Percentiles rank a stretch among this genome's conserved stretches.
Conservation (phyloP, 2,797 vertebrate species). For the Triplophysa bombifrons region DNA sequence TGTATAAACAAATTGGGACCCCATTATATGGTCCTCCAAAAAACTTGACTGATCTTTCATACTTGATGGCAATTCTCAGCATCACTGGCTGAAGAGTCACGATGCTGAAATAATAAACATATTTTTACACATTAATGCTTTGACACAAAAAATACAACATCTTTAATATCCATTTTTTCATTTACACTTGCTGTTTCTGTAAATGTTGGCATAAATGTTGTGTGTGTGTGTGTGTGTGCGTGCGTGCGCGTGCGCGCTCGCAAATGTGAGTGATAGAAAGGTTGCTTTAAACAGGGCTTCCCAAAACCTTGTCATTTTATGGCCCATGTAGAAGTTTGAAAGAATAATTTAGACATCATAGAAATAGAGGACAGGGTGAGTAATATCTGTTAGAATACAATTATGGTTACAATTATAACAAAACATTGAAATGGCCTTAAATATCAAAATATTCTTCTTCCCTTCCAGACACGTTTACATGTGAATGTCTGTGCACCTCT, state of each 20-base stretch:
- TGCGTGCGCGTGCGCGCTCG: too few relatives aligned
- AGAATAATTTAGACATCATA: background rate
- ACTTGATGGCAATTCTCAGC: conserved; percentile 76
- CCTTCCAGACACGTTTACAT: conserved; percentile 40
- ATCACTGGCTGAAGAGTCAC: conserved; percentile 66
- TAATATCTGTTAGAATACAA: conserved; percentile 24
- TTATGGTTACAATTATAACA: conserved; percentile 19
- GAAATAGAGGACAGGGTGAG: conserved; percentile 3
- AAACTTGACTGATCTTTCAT: conserved; percentile 80
- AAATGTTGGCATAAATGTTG: background rate
- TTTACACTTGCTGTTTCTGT: background rate
- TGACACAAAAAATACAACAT: background rate
- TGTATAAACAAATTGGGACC: conserved; percentile 72
- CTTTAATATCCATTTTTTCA: background rate
- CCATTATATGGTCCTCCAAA: conserved; percentile 62
- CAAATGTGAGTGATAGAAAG: background rate
- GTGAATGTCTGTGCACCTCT: conserved; percentile 65
- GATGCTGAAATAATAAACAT: conserved; percentile 60
- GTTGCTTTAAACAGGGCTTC: conserved; percentile 18
- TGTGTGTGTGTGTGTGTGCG: background rate
- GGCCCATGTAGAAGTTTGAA: background rate
- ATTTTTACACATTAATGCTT: conserved; percentile 36
- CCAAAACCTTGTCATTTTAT: background rate
- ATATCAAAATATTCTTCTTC: conserved; percentile 39
- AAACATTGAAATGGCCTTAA: conserved; percentile 42